These are phyloP conservation scores for Trogon melanurus DNA, from an alignment of 2,113 vertebrate genomes.

Conservation along the genomic window DNA sequence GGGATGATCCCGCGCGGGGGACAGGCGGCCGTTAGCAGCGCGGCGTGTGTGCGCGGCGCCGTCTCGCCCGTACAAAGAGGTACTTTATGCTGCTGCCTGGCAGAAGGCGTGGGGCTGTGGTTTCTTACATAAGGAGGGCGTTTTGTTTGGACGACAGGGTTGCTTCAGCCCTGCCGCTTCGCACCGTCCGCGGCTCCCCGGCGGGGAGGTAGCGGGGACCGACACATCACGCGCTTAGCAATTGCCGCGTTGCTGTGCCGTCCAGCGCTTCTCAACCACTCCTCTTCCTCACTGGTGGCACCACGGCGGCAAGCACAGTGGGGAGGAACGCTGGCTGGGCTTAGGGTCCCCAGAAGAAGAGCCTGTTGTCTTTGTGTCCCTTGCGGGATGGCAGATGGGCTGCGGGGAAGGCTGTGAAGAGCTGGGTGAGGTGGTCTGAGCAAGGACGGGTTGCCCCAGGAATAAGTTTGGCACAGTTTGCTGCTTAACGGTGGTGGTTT, in stretches of 20 bases:
- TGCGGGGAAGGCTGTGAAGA: neutral
- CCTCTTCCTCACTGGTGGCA: accelerated
- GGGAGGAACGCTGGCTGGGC: neutral
- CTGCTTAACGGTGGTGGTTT: accelerated
- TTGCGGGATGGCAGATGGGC: accelerated
- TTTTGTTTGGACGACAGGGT: slow-evolving; percentile 66
- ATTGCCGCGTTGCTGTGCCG: neutral
- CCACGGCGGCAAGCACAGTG: neutral
- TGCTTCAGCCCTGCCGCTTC: slow-evolving; percentile 54
- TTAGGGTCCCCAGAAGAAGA: neutral
- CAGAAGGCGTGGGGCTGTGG: slow-evolving; percentile 61
- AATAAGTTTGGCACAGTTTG: neutral
- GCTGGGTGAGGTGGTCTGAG: neutral
- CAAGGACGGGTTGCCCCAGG: neutral
- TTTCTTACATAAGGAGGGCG: slow-evolving; percentile 77
- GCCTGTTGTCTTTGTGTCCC: accelerated
- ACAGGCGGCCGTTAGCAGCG: slow-evolving; percentile 10
- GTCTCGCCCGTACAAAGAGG: slow-evolving; percentile 69
- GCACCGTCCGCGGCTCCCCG: neutral
- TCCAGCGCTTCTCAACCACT: accelerated
- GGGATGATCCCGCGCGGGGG: slow-evolving; percentile 3
- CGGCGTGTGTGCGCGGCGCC: neutral
- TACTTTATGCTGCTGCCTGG: slow-evolving; percentile 73
- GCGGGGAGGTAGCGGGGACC: neutral
- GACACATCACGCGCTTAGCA: accelerated